These are phyloP conservation scores for Eubasilissa splendida DNA, from an alignment of 2,888 invertebrate species.

Conservation along the genomic window DNA sequence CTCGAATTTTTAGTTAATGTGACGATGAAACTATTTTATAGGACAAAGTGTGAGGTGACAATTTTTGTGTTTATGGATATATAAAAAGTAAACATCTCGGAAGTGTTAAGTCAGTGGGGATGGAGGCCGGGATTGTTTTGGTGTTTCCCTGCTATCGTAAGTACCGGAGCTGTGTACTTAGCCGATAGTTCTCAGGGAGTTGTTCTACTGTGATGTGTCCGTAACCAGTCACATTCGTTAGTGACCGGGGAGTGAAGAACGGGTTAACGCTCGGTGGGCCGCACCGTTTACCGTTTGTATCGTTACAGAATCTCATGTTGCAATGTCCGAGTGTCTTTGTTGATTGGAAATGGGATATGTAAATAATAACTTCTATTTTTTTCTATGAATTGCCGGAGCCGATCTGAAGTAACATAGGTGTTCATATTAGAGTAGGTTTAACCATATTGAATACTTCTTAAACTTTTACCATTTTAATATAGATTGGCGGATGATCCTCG, in stretches of 20 bases:
- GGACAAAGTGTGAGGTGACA: slow-evolving; percentile 29
- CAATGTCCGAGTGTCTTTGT: slow-evolving; percentile 57
- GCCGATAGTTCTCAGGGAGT: slow-evolving; percentile 1
- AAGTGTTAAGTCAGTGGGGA: slow-evolving; percentile 2
- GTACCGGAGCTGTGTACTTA: slow-evolving; percentile 22
- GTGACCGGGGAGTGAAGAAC: slow-evolving; percentile 6
- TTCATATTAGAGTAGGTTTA: slow-evolving; percentile 55
- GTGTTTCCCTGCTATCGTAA: slow-evolving; percentile 41
- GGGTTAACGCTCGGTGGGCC: neutral
- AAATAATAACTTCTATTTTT: slow-evolving; percentile 57
- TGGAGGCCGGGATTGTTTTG: slow-evolving; percentile 35
- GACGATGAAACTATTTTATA: slow-evolving; percentile 34
- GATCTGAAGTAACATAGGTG: slow-evolving; percentile 51
- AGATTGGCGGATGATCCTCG: slow-evolving; percentile 25
- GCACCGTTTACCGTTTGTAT: slow-evolving; percentile 21
- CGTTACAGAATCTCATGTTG: slow-evolving; percentile 36
- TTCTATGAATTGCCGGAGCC: slow-evolving; percentile 52
- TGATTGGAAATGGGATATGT: slow-evolving; percentile 55
- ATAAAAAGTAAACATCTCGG: slow-evolving; percentile 4
- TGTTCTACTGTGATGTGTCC: neutral
- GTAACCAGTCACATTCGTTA: neutral
- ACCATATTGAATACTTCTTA: slow-evolving; percentile 48
- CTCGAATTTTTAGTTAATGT: slow-evolving; percentile 40
- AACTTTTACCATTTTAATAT: slow-evolving; percentile 39
- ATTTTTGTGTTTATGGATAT: slow-evolving; percentile 40